Conservation (phyloP, 2,113 vertebrate genomes). For the Cacatua alba region DNA sequence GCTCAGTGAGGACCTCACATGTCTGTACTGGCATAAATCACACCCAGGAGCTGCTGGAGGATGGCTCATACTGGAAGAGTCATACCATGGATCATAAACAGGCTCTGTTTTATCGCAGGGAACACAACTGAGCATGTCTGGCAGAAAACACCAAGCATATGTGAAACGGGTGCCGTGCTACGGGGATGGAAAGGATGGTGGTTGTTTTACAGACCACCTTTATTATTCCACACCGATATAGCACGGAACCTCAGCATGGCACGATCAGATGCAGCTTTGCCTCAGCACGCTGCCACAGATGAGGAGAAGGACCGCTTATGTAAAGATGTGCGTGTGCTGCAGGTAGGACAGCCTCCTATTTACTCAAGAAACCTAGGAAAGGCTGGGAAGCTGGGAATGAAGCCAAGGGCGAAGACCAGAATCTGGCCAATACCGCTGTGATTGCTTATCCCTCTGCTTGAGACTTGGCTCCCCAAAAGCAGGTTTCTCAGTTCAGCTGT, state of each 20-base stretch:
- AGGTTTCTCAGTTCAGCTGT: background rate
- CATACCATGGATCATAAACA: background rate
- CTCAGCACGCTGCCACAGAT: background rate
- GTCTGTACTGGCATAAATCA: background rate
- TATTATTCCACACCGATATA: background rate
- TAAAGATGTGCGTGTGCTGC: background rate
- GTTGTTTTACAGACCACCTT: background rate
- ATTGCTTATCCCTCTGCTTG: conserved; percentile 56
- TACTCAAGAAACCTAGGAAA: background rate
- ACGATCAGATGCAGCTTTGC: rapidly evolving
- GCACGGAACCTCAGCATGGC: background rate
- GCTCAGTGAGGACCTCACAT: rapidly evolving
- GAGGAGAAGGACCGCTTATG: background rate
- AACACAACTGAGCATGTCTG: background rate
- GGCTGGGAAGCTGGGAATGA: conserved; percentile 16
- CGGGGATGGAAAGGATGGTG: rapidly evolving
- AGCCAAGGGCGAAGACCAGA: conserved; percentile 30
- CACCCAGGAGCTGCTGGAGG: background rate
- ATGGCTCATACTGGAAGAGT: background rate
- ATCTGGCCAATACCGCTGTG: background rate
- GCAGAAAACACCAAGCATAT: background rate
- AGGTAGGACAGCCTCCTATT: background rate
- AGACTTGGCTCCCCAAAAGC: background rate
- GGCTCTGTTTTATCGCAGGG: background rate
- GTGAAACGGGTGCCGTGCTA: rapidly evolving